phyloP scores from a whole-genome alignment of 2,888 invertebrate genomes.

The Psylliodes chrysocephalus region DNA sequence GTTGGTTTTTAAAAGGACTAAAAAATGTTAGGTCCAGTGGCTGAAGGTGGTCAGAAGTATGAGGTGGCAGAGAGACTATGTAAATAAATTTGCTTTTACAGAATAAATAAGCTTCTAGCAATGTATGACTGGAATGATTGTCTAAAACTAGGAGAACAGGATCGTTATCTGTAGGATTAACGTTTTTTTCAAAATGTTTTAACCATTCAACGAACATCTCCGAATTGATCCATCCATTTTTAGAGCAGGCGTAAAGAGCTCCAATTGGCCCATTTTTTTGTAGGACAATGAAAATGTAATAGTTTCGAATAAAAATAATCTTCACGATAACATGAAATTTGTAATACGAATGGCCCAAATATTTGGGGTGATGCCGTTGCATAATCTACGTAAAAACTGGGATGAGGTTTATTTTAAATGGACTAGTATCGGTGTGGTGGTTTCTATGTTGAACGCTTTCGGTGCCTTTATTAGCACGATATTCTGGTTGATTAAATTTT shows the following conservation, averaged over 20 bases:
- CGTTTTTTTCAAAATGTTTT: not conserved
- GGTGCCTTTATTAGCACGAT: slow-evolving; percentile 48
- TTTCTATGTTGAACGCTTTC: slow-evolving; percentile 48
- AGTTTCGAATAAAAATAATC: slow-evolving; percentile 33
- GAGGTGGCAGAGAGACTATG: too few species aligned
- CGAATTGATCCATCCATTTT: too few species aligned
- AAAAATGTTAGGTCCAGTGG: too few species aligned
- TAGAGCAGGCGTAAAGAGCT: too few species aligned
- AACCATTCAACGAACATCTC: not conserved
- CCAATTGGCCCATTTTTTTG: not conserved
- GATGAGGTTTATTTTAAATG: slow-evolving; percentile 52
- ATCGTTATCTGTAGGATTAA: too few species aligned
- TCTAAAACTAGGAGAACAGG: too few species aligned
- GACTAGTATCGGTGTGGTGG: slow-evolving; percentile 50
- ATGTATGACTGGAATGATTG: too few species aligned
- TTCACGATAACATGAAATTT: slow-evolving; percentile 54
- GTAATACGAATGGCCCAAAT: slow-evolving; percentile 53
- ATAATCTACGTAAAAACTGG: slow-evolving; percentile 45
- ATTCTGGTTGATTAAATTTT: slow-evolving; percentile 54
- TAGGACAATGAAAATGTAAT: slow-evolving; percentile 23
- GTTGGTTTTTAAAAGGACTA: too few species aligned
- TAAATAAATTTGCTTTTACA: too few species aligned
- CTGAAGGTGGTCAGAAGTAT: too few species aligned
- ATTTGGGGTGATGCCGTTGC: slow-evolving; percentile 57
- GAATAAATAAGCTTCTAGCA: too few species aligned